Evolutionary conservation across 92 coral and sea anemone genomes (phyloP), one percentile per base, ranked within the genome.

Genomic region (Bergia sp.): DNA sequence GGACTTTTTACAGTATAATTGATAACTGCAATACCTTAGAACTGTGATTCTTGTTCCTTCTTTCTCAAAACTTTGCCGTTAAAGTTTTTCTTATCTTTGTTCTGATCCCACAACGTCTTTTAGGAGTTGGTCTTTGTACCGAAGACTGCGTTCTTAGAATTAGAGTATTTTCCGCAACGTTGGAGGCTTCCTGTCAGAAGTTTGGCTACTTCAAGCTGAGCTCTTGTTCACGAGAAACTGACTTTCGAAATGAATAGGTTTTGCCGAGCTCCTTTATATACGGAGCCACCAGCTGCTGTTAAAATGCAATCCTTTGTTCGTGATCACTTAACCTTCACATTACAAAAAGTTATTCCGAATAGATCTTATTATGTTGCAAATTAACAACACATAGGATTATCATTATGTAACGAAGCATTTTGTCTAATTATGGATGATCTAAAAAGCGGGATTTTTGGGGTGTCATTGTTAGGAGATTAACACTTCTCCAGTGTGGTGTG

Each of bases 231-330:
- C 47, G 29, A 74, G 78, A 42, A 74, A 7, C 37, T 12, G 78
- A 38, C 23, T 41, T 76, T 38, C 20, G 45, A 20, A 21, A 39
- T 41, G 47, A 74, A 74, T 16, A 49, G 79, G 11, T 40, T 74
- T 40, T 41, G 80, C 9, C 80, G 23, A 20, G 23, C 80, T 16
- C 5, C 79, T 6, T 76, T 76, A 39, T 76, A 76, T 76, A 76
- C 4, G 10, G 4, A 7, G 50, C 37, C 23, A 42, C 80, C n/a
- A 76, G 80, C 47, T 39, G 29, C 45, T 37, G 18, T 76, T 76
- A 41, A 76, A 76, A 76, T 76, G 53, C 78, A 74, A 47, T 36
- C 80, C 20, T 76, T 76, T 76, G 53, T 76, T 76, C 80, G 37
- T 44, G 50, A 40, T 76, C 80, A 76, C 53, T 76, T 76, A 41